Conservation (phyloP, 2,113 vertebrate genomes). For the Carettochelys insculpta region DNA sequence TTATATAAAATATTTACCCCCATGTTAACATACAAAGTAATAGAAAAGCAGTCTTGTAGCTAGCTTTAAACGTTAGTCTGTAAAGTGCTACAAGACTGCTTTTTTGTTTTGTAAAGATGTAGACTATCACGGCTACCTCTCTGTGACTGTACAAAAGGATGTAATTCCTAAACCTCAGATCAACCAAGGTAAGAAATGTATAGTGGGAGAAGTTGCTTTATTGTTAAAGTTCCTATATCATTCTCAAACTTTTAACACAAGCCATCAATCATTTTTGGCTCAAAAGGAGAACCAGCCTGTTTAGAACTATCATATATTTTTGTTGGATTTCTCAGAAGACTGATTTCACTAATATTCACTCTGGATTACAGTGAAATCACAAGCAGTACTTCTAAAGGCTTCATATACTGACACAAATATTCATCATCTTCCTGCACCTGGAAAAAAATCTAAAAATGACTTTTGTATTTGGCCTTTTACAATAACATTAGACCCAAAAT, state of each 20-base stretch:
- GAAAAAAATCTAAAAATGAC: background rate
- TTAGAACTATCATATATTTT: background rate
- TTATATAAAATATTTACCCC: background rate
- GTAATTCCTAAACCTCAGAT: background rate
- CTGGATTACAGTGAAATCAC: background rate
- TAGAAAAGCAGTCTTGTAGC: no score
- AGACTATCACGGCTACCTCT: no score
- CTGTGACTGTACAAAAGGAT: no score
- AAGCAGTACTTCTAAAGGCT: background rate
- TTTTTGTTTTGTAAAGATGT: no score
- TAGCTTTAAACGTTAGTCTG: no score
- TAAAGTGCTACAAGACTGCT: no score
- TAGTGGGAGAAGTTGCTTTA: background rate
- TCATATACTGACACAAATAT: background rate
- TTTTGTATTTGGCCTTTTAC: background rate
- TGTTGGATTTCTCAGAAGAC: background rate
- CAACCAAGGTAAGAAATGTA: background rate
- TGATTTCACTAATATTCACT: background rate
- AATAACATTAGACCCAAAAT: background rate
- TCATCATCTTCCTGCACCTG: background rate
- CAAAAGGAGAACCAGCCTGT: background rate
- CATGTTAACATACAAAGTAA: background rate
- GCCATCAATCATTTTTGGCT: background rate
- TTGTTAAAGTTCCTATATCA: background rate
- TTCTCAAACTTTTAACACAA: background rate